Conservation (phyloP, 2,797 vertebrate species). For the Sebastes taczanowskii region DNA sequence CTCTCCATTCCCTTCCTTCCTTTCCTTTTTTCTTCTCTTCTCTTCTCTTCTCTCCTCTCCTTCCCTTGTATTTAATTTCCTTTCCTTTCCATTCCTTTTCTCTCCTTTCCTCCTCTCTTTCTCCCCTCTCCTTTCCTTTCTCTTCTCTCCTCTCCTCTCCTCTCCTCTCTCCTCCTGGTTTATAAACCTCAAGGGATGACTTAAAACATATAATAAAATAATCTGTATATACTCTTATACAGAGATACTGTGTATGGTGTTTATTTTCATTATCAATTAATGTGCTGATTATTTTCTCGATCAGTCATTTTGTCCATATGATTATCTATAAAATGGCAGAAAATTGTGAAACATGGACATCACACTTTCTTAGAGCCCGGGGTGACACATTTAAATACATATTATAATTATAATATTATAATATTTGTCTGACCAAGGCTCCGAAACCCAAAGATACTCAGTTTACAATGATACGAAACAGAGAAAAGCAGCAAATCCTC, state of each 20-base stretch:
- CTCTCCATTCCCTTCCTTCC: no score
- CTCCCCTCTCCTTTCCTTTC: not conserved
- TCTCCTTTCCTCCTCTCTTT: no score
- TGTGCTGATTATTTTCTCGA: not conserved
- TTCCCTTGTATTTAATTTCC: no score
- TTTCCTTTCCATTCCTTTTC: not conserved
- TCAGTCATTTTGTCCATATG: not conserved
- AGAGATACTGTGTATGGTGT: not conserved
- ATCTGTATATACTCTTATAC: not conserved
- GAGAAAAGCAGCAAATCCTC: not conserved
- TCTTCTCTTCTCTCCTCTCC: no score
- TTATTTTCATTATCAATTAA: not conserved
- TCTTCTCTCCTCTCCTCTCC: fast-evolving
- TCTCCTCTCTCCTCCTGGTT: not conserved
- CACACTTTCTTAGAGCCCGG: not conserved
- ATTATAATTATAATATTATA: no score
- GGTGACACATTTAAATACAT: not conserved
- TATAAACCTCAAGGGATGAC: not conserved
- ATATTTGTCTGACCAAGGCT: not conserved
- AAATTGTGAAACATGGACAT: not conserved
- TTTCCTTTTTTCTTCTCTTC: not conserved
- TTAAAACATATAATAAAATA: not conserved
- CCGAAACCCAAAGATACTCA: not conserved
- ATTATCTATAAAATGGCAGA: not conserved
- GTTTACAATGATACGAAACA: not conserved